Evolutionary conservation across 1,140 invertebrate species (phyloP), one percentile per base, ranked within the genome.

Genomic region (Drosophila littoralis): DNA sequence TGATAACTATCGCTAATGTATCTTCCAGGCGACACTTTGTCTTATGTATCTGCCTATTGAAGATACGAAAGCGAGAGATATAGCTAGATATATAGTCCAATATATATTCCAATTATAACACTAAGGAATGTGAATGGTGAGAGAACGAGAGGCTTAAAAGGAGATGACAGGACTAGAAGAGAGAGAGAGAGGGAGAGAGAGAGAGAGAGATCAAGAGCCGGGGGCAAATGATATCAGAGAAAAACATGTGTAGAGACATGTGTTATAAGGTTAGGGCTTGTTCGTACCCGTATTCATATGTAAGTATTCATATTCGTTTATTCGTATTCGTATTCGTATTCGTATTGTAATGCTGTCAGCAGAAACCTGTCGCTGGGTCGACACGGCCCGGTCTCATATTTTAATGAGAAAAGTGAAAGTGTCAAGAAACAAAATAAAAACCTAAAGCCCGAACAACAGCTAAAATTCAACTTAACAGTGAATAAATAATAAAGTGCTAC

Each of bases 371-470:
- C 78, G 64, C 63, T 66, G 46, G 60, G 64, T 51, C 48, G 42
- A 12, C 22, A 46, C 50, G 63, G 63, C 64, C 54, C 71, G 61
- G 65, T 71, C 79, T 66, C 79, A 77, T 75, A 86, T 83, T 86
- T 88, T 83, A 88, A 88, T 88, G 83, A 88, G 84, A 88, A 88
- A 88, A 88, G 83, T 86, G 85, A 86, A 86, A 88, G 83, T 88
- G 83, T 88, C 83, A 88, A 88, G 77, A 88, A 88, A 88, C 59
- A 65, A 74, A 68, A 59, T 42, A 42, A 15, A 42, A 61, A 42
- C 22, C 28, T 17, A 66, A 48, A 38, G 51, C 36, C 51, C 45
- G 54, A 35, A 52, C 42, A 33, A 10, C 54, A 52, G 42, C 54
- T 58, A 35, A 57, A 54, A 50, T 57, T 55, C 60, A 45, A 22